Conservation (phyloP, 1,140 invertebrate species). For the Brachionus paranguensis region DNA sequence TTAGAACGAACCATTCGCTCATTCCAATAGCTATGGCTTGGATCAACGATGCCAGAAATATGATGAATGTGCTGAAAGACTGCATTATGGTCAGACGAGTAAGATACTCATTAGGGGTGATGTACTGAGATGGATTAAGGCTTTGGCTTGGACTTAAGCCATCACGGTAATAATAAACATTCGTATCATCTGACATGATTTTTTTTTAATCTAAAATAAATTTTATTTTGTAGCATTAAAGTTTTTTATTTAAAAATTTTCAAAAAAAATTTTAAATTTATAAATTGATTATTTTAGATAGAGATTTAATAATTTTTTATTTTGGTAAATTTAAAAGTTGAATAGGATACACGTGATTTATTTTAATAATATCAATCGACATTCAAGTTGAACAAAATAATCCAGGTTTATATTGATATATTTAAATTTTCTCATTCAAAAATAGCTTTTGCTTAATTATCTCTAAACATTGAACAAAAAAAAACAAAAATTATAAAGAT, state of each 20-base stretch:
- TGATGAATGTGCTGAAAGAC: not conserved
- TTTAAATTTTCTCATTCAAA: not conserved
- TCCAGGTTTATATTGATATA: not conserved
- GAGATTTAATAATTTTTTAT: not conserved
- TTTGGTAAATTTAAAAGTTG: not conserved
- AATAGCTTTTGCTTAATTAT: slow-evolving; percentile 7
- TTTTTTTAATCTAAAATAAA: not conserved
- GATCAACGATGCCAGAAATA: not conserved
- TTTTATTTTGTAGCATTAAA: not conserved
- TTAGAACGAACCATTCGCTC: slow-evolving; percentile 35
- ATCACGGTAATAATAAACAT: slow-evolving; percentile 5
- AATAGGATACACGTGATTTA: not conserved
- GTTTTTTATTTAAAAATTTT: too few relatives aligned
- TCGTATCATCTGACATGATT: not conserved
- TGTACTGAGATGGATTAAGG: not conserved
- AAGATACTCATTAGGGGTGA: not conserved
- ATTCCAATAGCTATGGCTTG: slow-evolving; percentile 8
- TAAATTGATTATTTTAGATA: too few relatives aligned
- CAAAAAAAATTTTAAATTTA: too few relatives aligned
- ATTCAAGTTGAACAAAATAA: not conserved
- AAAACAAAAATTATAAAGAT: not conserved
- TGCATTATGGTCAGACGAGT: not conserved
- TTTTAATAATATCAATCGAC: not conserved
- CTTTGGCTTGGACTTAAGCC: not conserved
- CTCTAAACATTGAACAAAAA: not conserved